Conservation (phyloP, 2,797 vertebrate species). For the Lepus oiostolus region DNA sequence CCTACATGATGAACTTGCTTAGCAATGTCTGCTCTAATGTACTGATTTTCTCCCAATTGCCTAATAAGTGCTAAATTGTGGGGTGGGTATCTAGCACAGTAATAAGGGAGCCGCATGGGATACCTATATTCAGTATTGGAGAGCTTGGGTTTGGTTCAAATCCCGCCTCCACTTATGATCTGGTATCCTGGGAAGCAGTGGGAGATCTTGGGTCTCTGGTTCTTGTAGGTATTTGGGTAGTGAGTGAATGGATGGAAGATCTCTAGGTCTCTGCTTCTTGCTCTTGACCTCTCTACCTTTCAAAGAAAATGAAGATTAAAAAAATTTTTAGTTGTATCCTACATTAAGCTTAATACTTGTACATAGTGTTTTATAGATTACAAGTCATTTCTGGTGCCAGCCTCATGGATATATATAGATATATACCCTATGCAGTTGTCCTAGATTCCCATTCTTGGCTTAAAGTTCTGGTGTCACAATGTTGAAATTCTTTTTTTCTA, state of each 20-base stretch:
- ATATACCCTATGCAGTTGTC: not conserved
- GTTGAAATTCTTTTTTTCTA: not conserved
- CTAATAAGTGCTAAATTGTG: not conserved
- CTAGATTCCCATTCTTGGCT: rapidly evolving
- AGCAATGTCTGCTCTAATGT: not conserved
- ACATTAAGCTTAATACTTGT: not conserved
- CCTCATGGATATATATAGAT: not conserved
- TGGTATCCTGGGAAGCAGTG: no score
- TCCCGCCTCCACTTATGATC: no score
- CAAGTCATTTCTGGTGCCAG: not conserved
- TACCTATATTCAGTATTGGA: no score
- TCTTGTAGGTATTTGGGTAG: no score
- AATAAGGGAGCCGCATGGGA: no score
- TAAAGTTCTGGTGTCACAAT: not conserved
- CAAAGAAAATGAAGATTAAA: no score
- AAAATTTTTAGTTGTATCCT: not conserved
- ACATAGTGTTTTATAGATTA: not conserved
- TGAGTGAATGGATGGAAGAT: no score
- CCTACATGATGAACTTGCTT: not conserved
- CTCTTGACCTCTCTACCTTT: no score
- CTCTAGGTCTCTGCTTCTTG: no score
- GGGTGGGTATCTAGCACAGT: no score
- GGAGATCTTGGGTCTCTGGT: no score
- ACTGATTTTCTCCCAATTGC: not conserved
- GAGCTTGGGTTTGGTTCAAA: no score